Conservation (phyloP, 2,888 invertebrate genomes). For the Lepidocyrtinus sp. region DNA sequence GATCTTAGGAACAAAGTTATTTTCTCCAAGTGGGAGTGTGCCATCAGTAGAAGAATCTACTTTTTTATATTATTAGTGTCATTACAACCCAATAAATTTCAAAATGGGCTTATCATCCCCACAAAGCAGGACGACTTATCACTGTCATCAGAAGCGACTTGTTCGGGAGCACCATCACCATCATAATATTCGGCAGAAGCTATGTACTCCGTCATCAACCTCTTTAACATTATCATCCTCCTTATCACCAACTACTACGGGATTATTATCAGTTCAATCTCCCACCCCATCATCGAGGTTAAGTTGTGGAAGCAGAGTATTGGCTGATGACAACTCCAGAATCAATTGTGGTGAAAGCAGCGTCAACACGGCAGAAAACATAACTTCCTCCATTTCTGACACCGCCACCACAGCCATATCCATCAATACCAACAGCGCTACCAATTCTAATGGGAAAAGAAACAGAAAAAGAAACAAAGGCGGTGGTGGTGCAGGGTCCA, state of each 20-base stretch:
- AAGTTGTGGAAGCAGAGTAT: background rate
- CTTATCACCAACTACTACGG: conserved; percentile 21
- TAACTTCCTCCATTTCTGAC: background rate
- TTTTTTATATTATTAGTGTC: background rate
- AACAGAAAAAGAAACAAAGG: conserved; percentile 27
- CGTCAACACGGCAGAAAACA: background rate
- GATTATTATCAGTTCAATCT: conserved; percentile 10
- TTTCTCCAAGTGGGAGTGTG: no score
- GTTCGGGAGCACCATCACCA: conserved; percentile 26
- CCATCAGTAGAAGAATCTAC: no score
- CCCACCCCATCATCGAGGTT: conserved; percentile 8
- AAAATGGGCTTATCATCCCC: conserved; percentile 61
- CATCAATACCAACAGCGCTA: conserved; percentile 30
- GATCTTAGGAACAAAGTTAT: no score
- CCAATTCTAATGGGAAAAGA: conserved; percentile 36
- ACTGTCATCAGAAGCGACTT: conserved; percentile 35
- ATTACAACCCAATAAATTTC: conserved; percentile 35
- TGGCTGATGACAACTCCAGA: conserved; percentile 11
- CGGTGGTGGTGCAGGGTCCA: conserved; percentile 50
- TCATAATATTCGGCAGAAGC: background rate
- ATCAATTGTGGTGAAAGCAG: conserved; percentile 7
- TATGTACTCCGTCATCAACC: conserved; percentile 32
- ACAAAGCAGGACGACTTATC: conserved; percentile 50
- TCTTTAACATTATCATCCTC: background rate
- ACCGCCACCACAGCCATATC: conserved; percentile 37